phyloP scores from a whole-genome alignment of 2,888 invertebrate genomes.

The Tetramorium bicarinatum region DNA sequence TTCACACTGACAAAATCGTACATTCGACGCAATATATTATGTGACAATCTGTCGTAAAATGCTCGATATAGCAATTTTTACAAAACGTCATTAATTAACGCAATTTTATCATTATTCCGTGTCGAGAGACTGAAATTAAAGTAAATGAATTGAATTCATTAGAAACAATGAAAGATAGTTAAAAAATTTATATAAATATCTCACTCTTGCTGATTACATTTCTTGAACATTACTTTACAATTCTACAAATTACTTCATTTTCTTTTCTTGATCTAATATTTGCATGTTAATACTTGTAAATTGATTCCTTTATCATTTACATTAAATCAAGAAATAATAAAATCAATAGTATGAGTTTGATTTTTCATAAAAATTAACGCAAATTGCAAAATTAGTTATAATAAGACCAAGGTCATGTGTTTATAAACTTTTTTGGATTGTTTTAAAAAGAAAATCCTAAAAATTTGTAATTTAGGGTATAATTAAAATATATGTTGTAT shows the following conservation, averaged over 20 bases:
- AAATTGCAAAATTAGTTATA: neutral
- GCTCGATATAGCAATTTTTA: neutral
- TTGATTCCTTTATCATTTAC: neutral
- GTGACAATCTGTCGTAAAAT: neutral
- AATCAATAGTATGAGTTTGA: neutral
- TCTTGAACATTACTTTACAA: neutral
- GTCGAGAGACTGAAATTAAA: neutral
- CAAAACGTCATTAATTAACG: neutral
- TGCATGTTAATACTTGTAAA: neutral
- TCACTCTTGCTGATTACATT: slow-evolving; percentile 1
- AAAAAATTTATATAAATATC: slow-evolving; percentile 1
- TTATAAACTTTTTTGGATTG: neutral
- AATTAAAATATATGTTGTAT: neutral
- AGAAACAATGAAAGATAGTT: neutral
- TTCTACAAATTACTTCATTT: neutral
- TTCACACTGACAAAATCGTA: slow-evolving; percentile 37
- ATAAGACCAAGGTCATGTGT: neutral
- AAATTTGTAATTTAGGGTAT: neutral
- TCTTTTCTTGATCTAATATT: neutral
- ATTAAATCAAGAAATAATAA: neutral
- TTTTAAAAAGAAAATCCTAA: neutral
- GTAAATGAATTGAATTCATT: neutral
- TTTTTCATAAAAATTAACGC: neutral
- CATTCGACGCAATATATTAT: slow-evolving; percentile 10
- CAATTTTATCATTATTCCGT: slow-evolving; percentile 2